Evolutionary conservation across 2,113 vertebrate genomes (phyloP), one percentile per base, ranked within the genome.

Genomic region (Elachura formosa): DNA sequence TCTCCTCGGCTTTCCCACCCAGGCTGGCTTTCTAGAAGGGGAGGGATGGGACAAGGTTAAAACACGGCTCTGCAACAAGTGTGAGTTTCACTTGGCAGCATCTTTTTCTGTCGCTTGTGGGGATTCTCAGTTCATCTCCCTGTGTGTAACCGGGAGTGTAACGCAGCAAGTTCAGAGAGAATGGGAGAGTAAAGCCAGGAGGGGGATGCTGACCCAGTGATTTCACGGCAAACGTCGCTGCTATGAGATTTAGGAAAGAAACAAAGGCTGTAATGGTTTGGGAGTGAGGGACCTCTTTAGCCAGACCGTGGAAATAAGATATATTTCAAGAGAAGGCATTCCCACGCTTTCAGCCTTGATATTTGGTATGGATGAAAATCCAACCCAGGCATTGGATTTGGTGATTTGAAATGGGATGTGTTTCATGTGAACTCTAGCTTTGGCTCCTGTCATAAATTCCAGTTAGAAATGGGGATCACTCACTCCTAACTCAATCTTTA

Each of bases 241-340:
- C 82, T 86, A 9, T 51, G 79, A 93, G 85, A 85, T 96, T 92
- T 92, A 67, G 68, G 85, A 93, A 88, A 84, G 79, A 95, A 67
- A 90, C 90, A 94, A 93, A 94, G 52, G 75, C 82, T 90, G 45
- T 93, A 95, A 90, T 71, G 82, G 90, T 72, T 93, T 96, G 94
- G 91, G 95, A 95, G 93, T 87, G 73, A 94, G 63, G 52, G 83
- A 92, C 59, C 75, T 88, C 68, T 88, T 83, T 91, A 91, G 90
- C 85, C 49, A 78, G 72, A 92, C 82, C 12, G 3, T 87, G 79
- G 85, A 96, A 96, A 97, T 96, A 93, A 85, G 92, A 94, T 91
- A 67, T 52, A 95, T 80, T 87, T 86, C 64, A 81, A 83, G 63
- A 88, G 51, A 90, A 93, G 52, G 43, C 72, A 80, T 93, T 95